A percentile compares a stretch with the other conserved stretches of the same genome.
These are phyloP conservation scores for Harpegnathos saltator DNA, from an alignment of 1,140 invertebrate species.

Conservation along the genomic window DNA sequence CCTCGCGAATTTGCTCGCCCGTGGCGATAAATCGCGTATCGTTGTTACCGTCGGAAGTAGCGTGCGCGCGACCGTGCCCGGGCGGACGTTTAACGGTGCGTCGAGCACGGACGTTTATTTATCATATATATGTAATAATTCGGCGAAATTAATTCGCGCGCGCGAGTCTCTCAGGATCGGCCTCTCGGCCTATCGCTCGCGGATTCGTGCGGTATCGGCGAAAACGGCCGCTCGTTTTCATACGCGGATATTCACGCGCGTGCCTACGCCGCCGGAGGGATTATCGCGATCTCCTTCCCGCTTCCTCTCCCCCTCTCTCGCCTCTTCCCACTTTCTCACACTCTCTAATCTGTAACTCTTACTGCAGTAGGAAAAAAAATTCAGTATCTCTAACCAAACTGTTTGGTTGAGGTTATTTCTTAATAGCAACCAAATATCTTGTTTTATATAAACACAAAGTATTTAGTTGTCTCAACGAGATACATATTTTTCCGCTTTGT, in stretches of 20 bases:
- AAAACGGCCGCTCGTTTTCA: slow-evolving; percentile 45
- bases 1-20: slow-evolving; percentile 53
- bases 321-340: not conserved
- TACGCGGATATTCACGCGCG: too few species aligned
- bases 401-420: too few species aligned
- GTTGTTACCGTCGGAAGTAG: slow-evolving; percentile 68
- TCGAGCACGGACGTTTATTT: slow-evolving; percentile 67
- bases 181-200: slow-evolving; percentile 28
- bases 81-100: slow-evolving; percentile 57
- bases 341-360: not conserved
- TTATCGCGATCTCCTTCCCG: slow-evolving; percentile 31
- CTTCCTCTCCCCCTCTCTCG: not conserved
- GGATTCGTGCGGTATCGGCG: slow-evolving; percentile 53
- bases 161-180: slow-evolving; percentile 32
- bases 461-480: too few species aligned
- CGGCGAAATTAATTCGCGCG: slow-evolving; percentile 70
- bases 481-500: too few species aligned
- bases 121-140: slow-evolving; percentile 72
- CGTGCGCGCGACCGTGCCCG: slow-evolving; percentile 33
- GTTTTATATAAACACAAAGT: too few species aligned
- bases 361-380: too few species aligned
- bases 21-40: slow-evolving; percentile 62
- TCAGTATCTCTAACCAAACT: too few species aligned
- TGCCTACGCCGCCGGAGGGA: slow-evolving; percentile 39
- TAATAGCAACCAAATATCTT: too few species aligned